Conservation (phyloP, 2,797 vertebrate species). For the Molossus alvarezi region DNA sequence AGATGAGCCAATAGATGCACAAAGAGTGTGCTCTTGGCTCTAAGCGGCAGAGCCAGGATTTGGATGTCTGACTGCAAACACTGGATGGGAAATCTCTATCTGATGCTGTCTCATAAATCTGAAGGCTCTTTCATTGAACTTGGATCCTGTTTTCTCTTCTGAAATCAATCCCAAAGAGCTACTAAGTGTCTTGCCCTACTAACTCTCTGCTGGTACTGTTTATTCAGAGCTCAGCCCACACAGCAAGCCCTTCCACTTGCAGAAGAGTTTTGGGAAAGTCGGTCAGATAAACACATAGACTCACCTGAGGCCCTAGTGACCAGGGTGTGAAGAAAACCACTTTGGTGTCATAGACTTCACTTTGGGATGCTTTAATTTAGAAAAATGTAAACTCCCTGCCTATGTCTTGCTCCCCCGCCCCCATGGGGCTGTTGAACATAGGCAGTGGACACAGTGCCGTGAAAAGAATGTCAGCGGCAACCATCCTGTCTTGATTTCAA, state of each 20-base stretch:
- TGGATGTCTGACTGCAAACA: background rate
- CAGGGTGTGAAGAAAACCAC: background rate
- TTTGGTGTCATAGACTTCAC: background rate
- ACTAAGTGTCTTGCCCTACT: background rate
- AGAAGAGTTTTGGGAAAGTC: background rate
- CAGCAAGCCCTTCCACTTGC: background rate
- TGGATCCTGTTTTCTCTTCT: background rate
- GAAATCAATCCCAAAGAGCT: background rate
- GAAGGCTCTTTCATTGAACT: background rate
- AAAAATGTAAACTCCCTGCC: background rate
- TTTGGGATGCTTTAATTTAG: background rate
- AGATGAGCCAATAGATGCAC: background rate
- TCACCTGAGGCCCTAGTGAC: background rate
- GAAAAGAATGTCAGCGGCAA: background rate
- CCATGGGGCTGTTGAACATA: accelerated
- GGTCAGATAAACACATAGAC: background rate
- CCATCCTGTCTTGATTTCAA: background rate
- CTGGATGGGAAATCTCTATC: background rate
- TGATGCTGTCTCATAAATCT: background rate
- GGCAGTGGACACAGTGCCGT: too few relatives aligned
- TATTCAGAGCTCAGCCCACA: background rate
- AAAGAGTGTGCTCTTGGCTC: background rate
- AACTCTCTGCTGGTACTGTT: background rate
- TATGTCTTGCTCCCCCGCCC: accelerated
- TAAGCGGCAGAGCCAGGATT: background rate